Base-by-base conservation (phyloP, 2,888 invertebrate species). In the Temnothorax rugatulus region DNA sequence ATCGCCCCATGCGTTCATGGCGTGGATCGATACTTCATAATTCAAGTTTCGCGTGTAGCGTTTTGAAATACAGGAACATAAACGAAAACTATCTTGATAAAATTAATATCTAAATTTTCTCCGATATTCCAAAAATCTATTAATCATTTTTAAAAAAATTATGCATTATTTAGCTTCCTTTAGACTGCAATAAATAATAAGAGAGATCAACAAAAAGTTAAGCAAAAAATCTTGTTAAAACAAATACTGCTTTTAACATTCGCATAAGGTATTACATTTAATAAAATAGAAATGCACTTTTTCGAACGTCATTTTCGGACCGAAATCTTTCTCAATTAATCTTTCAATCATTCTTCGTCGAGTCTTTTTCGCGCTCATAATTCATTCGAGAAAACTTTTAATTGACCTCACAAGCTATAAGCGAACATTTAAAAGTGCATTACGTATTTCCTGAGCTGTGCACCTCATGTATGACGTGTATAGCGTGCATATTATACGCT, bases 11-110 rank as follows among this genome's bases (percentile, higher is more conserved):
- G 68, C 4, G 8, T 57, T 73, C 38, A 25, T 25, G 21, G n/a
- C 11, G 3, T 13, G 38, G 21, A 81, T 81, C 79, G 59, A 79
- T 71, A 44, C 0, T 54, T 66, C 15, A 34, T 21, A 68, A 79
- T 68, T 77, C 21, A 71, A 34, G 44, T 47, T 59, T 73, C 25
- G 47, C 38, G 57, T 71, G 79, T 71, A 47, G 21, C 8, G n/a
- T 38, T 57, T 77, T 34, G 5, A 81, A 71, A 59, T 47, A 73
- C 1, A 21, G 8, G n/a, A 54, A 38, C 38, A 38, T 66, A 52
- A 52, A 52, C 11, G 3, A 47, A 21, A 63, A 4, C 3, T 21
- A 66, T 54, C 11, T 54, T 54, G 13, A 54, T 18, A 34, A 69
- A 1, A 77, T 77, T 5, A 2, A 44, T 34, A 38, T 64, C 3